These are phyloP conservation scores for Dicerorhinus sumatrensis DNA, from an alignment of 2,113 vertebrate species.

Conservation along the genomic window DNA sequence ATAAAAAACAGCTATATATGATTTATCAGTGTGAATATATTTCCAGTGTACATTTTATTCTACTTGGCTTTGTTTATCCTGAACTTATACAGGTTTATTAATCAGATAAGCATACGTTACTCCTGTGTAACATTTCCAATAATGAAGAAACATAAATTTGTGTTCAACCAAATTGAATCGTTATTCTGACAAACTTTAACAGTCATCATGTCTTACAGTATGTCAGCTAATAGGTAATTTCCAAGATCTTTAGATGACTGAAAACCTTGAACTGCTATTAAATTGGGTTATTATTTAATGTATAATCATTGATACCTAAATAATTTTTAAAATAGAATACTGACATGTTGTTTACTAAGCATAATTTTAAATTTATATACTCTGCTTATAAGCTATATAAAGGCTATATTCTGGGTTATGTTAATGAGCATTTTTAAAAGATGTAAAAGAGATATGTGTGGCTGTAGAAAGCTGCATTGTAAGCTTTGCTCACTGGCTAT, in stretches of 20 bases:
- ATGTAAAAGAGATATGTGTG: not conserved
- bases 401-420: not conserved
- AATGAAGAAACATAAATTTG: conserved; percentile 7
- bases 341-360: not conserved
- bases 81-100: not conserved
- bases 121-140: not conserved
- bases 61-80: not conserved
- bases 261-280: not conserved
- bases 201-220: not conserved
- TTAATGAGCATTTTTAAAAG: not conserved
- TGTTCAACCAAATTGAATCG: not conserved
- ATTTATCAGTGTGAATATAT: not conserved
- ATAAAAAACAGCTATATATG: not conserved
- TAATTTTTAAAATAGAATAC: not conserved
- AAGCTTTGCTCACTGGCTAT: not conserved
- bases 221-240: not conserved
- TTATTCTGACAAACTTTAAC: not conserved
- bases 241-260: not conserved
- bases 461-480: not conserved
- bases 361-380: not conserved
- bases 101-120: not conserved
- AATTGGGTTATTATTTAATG: not conserved
- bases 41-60: not conserved
- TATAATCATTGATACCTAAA: not conserved
- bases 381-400: not conserved